Base-by-base conservation (phyloP, 2,797 vertebrate genomes). In the Forpus xanthops region DNA sequence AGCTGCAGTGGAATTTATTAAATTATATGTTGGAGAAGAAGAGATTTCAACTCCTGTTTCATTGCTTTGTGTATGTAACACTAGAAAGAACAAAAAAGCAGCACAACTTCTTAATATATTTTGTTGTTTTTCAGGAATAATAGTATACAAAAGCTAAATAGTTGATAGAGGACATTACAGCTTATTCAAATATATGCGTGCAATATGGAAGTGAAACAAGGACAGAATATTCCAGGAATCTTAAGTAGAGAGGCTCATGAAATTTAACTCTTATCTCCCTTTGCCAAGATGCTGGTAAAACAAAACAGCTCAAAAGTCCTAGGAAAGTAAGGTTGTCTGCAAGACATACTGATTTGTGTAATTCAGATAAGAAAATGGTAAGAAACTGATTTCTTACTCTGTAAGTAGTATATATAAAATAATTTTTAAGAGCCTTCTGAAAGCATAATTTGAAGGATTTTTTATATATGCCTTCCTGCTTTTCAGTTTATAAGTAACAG, bases 1-100 rank as follows among this genome's bases (percentile, higher is more conserved):
- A 93, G 50, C 73, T 80, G 68, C 72, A 24, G 55, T 95, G 93
- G 92, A 89, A 91, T 87, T 92, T 92, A 83, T 91, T 78, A 87
- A 87, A 67, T 83, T 73, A 89, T 74, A 72, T 87, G 71, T 80
- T 95, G 87, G 75, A 94, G 89, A 84, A 76, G 90, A 85, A 74
- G 71, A 90, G 35, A 55, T 79, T 89, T 85, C 39, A 89, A 8
- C 45, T 96, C 82, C 71, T 44, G 70, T 92, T 90, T 93, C 49
- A 31, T 70, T 94, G 52, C 61, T 72, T 90, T 92, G 62, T 45
- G 19, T 86, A 62, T 1, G 1, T 89, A 85, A 65, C 66, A 68
- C 35, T 72, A 77, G 53, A 12, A 85, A 77, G 74, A 89, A 67
- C 45, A 78, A 77, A 89, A 85, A 72, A 49, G 11, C 56, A 30